These are phyloP conservation scores for Cydia amplana DNA, from an alignment of 1,140 invertebrate species.

Conservation along the genomic window DNA sequence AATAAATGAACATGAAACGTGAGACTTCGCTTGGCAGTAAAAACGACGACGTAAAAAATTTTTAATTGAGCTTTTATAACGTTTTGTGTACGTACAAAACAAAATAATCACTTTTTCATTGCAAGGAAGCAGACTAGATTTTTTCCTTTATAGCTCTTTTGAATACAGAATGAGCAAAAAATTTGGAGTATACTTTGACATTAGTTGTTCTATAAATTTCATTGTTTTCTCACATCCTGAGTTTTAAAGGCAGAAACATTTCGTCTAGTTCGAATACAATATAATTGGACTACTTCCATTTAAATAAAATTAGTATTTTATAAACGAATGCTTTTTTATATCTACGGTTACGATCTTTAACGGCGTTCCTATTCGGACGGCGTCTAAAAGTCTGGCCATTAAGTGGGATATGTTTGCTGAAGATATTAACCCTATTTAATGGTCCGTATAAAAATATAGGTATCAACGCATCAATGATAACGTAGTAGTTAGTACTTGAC, in stretches of 20 bases:
- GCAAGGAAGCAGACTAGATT: not conserved
- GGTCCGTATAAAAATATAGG: constrained; percentile 11
- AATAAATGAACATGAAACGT: not conserved
- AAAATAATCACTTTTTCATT: not conserved
- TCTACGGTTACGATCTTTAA: too few relatives aligned
- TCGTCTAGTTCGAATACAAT: too few relatives aligned
- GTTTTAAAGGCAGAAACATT: too few relatives aligned
- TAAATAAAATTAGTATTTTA: too few relatives aligned
- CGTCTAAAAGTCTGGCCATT: constrained; percentile 10
- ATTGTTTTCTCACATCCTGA: too few relatives aligned
- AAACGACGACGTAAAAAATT: not conserved
- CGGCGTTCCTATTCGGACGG: not conserved
- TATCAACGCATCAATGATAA: not conserved
- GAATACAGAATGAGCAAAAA: too few relatives aligned
- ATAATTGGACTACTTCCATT: too few relatives aligned
- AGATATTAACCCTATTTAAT: constrained; percentile 19
- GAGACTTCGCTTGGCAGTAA: not conserved
- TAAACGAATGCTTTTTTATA: too few relatives aligned
- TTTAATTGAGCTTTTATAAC: not conserved
- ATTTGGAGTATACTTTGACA: too few relatives aligned
- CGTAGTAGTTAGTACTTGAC: not conserved
- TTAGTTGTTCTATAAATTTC: too few relatives aligned
- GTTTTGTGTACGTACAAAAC: not conserved
- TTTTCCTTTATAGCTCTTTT: too few relatives aligned
- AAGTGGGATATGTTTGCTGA: constrained; percentile 24